Conservation (phyloP, 2,797 vertebrate species). For the Chelidonichthys spinosus region DNA sequence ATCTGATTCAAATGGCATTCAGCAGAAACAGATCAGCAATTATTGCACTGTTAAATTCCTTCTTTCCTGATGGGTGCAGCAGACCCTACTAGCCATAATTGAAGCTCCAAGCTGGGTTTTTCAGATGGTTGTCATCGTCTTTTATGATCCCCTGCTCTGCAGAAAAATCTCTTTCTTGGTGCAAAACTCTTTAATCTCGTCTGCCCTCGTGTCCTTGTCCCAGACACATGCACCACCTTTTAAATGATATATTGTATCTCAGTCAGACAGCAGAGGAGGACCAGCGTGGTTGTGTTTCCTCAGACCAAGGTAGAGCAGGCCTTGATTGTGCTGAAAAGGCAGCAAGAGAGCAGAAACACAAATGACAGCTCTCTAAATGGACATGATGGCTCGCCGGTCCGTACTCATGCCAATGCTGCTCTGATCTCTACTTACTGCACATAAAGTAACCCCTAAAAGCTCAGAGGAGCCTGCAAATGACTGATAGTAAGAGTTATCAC, state of each 20-base stretch:
- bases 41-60: conserved; percentile 34
- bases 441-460: conserved; percentile 20
- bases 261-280: conserved; percentile 35
- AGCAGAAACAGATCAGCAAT: conserved; percentile 41
- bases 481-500: not conserved
- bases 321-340: conserved; percentile 52
- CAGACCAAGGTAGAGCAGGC: conserved; percentile 29
- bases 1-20: conserved; percentile 28
- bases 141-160: conserved; percentile 29
- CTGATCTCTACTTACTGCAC: conserved; percentile 24
- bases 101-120: conserved; percentile 28
- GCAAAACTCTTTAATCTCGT: conserved; percentile 44
- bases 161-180: conserved; percentile 35
- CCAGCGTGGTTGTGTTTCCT: conserved; percentile 32
- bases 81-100: conserved; percentile 23
- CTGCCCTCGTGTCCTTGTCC: conserved; percentile 27
- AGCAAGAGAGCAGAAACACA: conserved; percentile 39
- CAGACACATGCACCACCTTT: conserved; percentile 29
- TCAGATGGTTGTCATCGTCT: conserved; percentile 20
- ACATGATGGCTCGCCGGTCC: conserved; percentile 40
- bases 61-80: conserved; percentile 33
- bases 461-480: not conserved
- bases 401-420: conserved; percentile 29
- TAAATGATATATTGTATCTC: conserved; percentile 45
- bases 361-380: conserved; percentile 53